Evolutionary conservation across 2,113 vertebrate species (phyloP), one percentile per base, ranked within the genome.

Genomic region (Anolis sagrei): DNA sequence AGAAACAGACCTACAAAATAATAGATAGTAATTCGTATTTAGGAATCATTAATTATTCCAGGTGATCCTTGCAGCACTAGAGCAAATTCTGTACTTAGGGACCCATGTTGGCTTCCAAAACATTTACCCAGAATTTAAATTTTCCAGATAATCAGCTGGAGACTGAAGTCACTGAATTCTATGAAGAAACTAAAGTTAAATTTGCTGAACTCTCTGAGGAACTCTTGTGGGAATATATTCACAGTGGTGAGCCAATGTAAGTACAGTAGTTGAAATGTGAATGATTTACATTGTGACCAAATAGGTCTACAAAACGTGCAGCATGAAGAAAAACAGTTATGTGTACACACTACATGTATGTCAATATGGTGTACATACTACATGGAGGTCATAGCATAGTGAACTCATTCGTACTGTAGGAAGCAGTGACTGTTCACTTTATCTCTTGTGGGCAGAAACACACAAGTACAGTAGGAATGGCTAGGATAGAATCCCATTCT

Each of bases 181-280:
- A 97, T 39, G 98, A 99, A 95, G 98, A 99, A 93, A 99, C 98
- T 7, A 97, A 95, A 91, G 98, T 99, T 83, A 98, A 96, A 91
- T 99, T 99, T 97, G 97, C 98, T 10, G 96, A 97, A 73, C 96
- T 99, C n/a, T 99, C 98, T 0, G 98, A 99, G 91, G 97, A 97
- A 80, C 96, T 99, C 89, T 95, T 99, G 1, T 98, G 98, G 98
- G 98, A 99, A 1, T 99, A 99, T 89, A 97, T 99, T 87, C 95
- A 98, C 80, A 99, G 98, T 0, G 98, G 98, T 79, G 98, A 99
- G 91, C 98, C 98, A 84, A 98, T 99, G 98, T 99, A 95, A 97
- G 98, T 97, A 84, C 48, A 34, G 25, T 8, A 21, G 1, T 75
- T 48, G 23, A 76, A 69, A 34, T 21, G 13, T n/a, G 10, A 27